A percentile compares a stretch with the other conserved stretches of the same genome.
Evolutionary conservation across 2,888 invertebrate genomes (phyloP).

Genomic region (Heliconius ethilla): DNA sequence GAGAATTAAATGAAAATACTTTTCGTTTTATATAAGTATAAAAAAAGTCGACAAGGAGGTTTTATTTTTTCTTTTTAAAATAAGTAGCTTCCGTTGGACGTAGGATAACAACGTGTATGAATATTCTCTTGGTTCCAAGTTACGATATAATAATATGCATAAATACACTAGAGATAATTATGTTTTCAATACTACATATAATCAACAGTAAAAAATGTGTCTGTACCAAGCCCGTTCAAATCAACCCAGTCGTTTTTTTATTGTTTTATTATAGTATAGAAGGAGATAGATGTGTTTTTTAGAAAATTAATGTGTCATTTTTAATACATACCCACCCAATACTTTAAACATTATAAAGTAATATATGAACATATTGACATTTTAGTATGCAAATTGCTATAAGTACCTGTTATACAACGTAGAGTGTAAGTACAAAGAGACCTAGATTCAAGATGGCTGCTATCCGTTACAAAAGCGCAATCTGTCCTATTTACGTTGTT

Average conservation of each 20-base stretch:
- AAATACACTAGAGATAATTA: background rate
- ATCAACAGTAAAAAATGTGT: too few relatives aligned
- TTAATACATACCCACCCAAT: too few relatives aligned
- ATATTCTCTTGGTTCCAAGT: background rate
- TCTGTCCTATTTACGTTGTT: conserved; percentile 37
- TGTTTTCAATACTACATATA: too few relatives aligned
- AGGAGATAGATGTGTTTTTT: background rate
- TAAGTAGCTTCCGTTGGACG: background rate
- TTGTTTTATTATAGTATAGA: too few relatives aligned
- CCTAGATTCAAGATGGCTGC: conserved; percentile 24
- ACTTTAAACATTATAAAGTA: background rate
- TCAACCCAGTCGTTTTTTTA: too few relatives aligned
- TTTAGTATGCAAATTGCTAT: conserved; percentile 3
- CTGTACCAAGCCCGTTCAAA: too few relatives aligned
- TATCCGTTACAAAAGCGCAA: conserved; percentile 36
- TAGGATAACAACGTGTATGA: background rate
- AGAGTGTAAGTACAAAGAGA: conserved; percentile 32
- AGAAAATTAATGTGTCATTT: background rate
- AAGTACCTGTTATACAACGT: background rate
- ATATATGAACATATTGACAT: background rate
- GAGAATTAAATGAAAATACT: background rate
- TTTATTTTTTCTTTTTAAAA: background rate
- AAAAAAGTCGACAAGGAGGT: background rate
- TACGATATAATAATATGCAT: background rate
- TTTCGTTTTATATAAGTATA: background rate